These are phyloP conservation scores for Myotis davidii DNA, from an alignment of 2,113 vertebrate species.

Conservation along the genomic window DNA sequence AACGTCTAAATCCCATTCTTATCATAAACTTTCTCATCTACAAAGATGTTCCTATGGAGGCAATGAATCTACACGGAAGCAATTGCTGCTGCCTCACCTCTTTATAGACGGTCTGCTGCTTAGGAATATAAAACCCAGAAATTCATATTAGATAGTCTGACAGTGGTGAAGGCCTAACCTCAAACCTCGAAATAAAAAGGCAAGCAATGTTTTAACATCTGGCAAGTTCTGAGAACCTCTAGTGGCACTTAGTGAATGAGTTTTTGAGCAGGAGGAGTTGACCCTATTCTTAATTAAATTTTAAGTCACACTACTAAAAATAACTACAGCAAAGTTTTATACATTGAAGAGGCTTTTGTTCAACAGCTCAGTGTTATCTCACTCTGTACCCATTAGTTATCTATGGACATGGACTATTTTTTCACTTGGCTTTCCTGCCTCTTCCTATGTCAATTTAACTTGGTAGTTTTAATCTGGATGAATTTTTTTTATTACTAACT, in stretches of 20 bases:
- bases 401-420: background rate
- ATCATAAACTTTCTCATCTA: background rate
- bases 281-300: background rate
- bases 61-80: background rate
- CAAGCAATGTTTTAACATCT: background rate
- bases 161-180: background rate
- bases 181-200: background rate
- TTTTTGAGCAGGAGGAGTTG: background rate
- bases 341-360: background rate
- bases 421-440: background rate
- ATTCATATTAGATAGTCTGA: background rate
- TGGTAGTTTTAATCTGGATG: background rate
- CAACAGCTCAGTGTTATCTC: background rate
- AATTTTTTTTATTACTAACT: background rate
- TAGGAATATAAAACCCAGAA: background rate
- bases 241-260: rapidly evolving
- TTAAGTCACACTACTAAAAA: background rate
- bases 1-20: background rate
- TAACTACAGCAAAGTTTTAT: background rate
- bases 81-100: background rate
- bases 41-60: background rate
- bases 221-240: background rate
- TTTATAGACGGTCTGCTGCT: background rate
- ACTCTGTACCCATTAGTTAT: background rate
- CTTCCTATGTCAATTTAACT: background rate